Evolutionary conservation across 2,797 vertebrate species (phyloP).

Genomic region (Rhincodon typus): DNA sequence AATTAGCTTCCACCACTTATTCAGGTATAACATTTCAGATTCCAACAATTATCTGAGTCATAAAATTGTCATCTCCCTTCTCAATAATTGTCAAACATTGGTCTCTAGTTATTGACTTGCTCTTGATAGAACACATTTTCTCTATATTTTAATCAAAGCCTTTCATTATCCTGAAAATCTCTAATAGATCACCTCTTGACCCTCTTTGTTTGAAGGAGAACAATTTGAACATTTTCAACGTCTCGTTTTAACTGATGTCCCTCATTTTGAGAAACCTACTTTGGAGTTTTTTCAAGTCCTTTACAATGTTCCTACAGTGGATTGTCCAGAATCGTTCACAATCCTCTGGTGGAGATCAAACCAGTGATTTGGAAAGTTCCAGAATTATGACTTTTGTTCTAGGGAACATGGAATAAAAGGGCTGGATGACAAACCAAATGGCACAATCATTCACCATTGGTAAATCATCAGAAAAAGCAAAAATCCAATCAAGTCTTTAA

Average conservation of each 20-base stretch:
- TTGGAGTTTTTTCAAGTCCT: background rate
- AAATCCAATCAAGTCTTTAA: background rate
- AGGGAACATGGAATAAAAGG: background rate
- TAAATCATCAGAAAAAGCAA: background rate
- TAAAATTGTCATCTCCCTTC: background rate
- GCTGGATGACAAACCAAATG: background rate
- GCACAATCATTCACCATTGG: background rate
- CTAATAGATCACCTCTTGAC: background rate
- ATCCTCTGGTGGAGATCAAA: background rate
- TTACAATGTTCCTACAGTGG: background rate
- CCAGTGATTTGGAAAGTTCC: background rate
- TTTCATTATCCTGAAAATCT: background rate
- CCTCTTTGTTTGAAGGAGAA: background rate
- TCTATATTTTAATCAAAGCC: background rate
- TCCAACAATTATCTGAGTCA: background rate
- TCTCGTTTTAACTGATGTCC: background rate
- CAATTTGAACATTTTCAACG: background rate
- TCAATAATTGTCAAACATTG: background rate
- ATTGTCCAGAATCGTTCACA: background rate
- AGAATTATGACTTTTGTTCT: background rate
- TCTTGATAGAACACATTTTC: background rate
- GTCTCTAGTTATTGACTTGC: background rate
- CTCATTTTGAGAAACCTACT: background rate
- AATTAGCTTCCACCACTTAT: background rate
- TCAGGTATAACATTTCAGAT: background rate